Percentiles rank a stretch among this genome's conserved stretches.
Evolutionary conservation across 2,888 invertebrate genomes (phyloP).

Genomic region (Eugnorisma glareosa): DNA sequence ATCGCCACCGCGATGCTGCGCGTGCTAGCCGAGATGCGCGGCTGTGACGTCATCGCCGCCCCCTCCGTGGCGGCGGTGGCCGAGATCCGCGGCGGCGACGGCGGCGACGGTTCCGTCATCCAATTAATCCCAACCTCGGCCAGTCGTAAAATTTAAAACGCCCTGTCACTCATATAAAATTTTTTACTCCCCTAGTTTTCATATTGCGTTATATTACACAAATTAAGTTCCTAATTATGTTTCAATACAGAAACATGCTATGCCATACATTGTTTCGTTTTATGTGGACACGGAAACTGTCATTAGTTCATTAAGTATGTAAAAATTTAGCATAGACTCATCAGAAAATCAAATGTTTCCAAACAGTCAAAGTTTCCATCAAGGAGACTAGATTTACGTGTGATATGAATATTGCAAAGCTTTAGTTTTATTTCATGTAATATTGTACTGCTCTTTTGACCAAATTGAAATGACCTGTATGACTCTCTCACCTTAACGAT

Average conservation of each 20-base stretch:
- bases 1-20: too few relatives aligned
- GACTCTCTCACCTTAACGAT: slow-evolving; percentile 23
- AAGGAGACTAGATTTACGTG: slow-evolving; percentile 25
- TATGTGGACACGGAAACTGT: neutral
- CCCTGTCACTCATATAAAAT: neutral
- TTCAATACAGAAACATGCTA: slow-evolving; percentile 6
- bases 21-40: too few relatives aligned
- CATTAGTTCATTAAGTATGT: neutral
- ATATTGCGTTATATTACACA: slow-evolving; percentile 14
- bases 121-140: neutral
- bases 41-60: too few relatives aligned
- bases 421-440: slow-evolving; percentile 36
- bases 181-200: neutral
- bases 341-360: neutral
- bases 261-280: neutral
- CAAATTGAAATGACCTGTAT: slow-evolving; percentile 36
- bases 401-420: slow-evolving; percentile 31
- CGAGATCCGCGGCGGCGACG: neutral
- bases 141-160: neutral
- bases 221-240: slow-evolving; percentile 21
- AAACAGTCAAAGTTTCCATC: neutral
- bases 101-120: slow-evolving; percentile 13
- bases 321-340: neutral
- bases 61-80: neutral
- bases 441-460: slow-evolving; percentile 43